Evolutionary conservation across 2,888 invertebrate species (phyloP), one percentile per base, ranked within the genome.

Genomic region (Epirrhoe tristata): DNA sequence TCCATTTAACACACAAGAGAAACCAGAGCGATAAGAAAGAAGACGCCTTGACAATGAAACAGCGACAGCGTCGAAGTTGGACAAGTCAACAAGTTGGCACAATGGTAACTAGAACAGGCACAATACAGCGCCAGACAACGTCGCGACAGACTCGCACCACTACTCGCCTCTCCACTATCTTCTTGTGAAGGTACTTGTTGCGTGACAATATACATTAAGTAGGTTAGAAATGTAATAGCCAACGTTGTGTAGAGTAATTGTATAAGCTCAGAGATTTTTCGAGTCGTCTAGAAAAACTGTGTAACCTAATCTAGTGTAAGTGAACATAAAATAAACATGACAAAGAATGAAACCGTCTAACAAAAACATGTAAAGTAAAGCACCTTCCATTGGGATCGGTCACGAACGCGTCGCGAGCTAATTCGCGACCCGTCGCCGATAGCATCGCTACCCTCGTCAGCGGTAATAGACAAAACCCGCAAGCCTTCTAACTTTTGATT

Each of bases 391-490:
- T 63, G 51, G 14, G 32, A 43, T 24, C 48, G 6, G 36, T 58
- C 24, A 39, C 54, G 46, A 63, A 48, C 53, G 6, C 50, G 58
- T 50, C 36, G 48, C 46, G 39, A 64, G 58, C 59, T 59, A 59
- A 65, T 65, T 65, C 39, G 36, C n/a, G 16, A 59, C 7, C 54
- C 63, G 54, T 64, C 39, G 58, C 24, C 39, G 64, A 50, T 55
- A 55, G 12, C 56, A 58, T 58, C 63, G 14, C 39, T 6, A 62
- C 66, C 66, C 66, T 67, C 51, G 66, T 67, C 66, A 63, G 14
- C 8, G 24, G 2, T 7, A 58, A 58, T 32, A 51, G 39, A 50
- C 46, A 55, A 51, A 58, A 36, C 63, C 53, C 55, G 17, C 62
- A 57, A 43, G 48, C 5, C 2, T 48, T 10, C 36, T 14, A 16